Base-by-base conservation (phyloP, 2,113 vertebrate genomes). In the Gymnocephalus cernua region DNA sequence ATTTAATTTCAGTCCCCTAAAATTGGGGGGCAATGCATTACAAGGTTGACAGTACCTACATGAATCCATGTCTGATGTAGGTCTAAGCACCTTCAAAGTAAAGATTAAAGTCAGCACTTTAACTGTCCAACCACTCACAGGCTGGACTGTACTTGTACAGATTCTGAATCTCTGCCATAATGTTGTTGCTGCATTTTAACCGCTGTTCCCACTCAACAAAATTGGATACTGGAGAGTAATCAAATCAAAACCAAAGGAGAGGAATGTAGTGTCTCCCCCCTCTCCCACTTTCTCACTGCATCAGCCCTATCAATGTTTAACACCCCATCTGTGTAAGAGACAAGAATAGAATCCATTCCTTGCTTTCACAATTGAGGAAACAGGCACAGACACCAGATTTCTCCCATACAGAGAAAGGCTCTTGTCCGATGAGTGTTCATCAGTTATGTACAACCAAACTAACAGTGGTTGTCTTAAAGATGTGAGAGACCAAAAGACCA, bases 261-360 rank as follows among this genome's bases (percentile, higher is more conserved):
- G 32, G 6, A 78, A 66, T 58, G 29, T 27, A 41, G 11, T 68
- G 47, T 6, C 53, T 51, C 19, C 63, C 50, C 16, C 41, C 53
- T 32, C 58, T 29, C 62, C 62, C 69, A 5, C 23, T 74, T 58
- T 69, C 23, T 77, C 77, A 56, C 74, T 63, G 59, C 79, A 79
- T 85, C 80, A 65, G 61, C 32, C 29, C 71, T 51, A 90, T 92
- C 75, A 88, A 89, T 91, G 79, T 89, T 90, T 89, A 89, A 91
- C 85, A 82, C 62, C 45, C 79, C 81, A 89, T 83, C 81, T 89
- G 87, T 89, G 79, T 57, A 32, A 70, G 23, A 80, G 72, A 74
- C 74, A 45, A 70, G 81, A 92, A 90, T 86, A 85, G 86, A 85
- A 82, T 27, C 47, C 67, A 75, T 77, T 82, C 66, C 63, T 81